Conservation (phyloP, 2,888 invertebrate genomes). For the Phanerotoma sp. region DNA sequence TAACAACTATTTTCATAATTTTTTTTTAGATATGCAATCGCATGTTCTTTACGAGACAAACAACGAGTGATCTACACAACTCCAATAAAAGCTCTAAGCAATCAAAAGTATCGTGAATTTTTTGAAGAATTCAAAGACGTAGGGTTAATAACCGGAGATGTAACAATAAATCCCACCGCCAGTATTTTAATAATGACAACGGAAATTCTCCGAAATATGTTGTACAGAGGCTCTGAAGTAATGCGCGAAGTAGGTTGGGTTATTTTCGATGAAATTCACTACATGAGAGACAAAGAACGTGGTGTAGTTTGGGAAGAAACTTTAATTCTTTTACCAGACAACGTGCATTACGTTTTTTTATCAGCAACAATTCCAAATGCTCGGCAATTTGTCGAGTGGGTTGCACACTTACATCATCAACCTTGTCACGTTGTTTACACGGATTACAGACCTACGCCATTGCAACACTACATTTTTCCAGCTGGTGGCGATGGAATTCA, state of each 20-base stretch:
- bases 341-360: conserved; percentile 97
- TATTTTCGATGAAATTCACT: conserved; percentile 99
- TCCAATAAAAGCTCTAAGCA: conserved; percentile 98
- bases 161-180: conserved; percentile 97
- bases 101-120: conserved; percentile 98
- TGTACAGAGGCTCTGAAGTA: conserved; percentile 96
- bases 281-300: conserved; percentile 99
- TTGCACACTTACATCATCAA: conserved; percentile 90
- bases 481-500: conserved; percentile 96
- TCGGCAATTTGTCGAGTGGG: conserved; percentile 92
- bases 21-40: conserved; percentile 84
- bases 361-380: conserved; percentile 99
- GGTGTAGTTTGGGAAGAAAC: conserved; percentile 99
- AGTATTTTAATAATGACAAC: conserved; percentile 99
- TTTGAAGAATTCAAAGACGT: conserved; percentile 97
- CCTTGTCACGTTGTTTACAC: conserved; percentile 99
- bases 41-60: conserved; percentile 87
- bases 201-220: conserved; percentile 99
- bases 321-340: conserved; percentile 93
- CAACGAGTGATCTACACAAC: conserved; percentile 99
- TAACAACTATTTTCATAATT: too few relatives aligned
- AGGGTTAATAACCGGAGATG: conserved; percentile 97
- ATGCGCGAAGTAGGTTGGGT: conserved; percentile 99
- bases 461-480: conserved; percentile 98
- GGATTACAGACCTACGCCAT: conserved; percentile 94